phyloP scores from a whole-genome alignment of 2,797 vertebrate genomes.

The Paratrypauchen microcephalus region DNA sequence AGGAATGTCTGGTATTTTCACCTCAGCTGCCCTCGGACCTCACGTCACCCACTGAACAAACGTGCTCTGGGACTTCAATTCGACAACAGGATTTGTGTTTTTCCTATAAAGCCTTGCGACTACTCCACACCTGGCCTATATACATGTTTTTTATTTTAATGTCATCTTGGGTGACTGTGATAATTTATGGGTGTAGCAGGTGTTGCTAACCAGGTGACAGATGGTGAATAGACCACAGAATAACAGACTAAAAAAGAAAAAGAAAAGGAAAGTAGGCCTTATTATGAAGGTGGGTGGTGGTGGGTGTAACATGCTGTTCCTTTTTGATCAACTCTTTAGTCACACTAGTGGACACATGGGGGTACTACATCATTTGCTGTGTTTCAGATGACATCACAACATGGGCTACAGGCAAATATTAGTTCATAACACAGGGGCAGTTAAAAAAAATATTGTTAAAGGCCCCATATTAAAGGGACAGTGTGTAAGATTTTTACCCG shows the following conservation, averaged over 20 bases:
- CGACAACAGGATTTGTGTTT: neutral
- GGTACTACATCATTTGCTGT: too few relatives aligned
- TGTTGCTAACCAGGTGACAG: neutral
- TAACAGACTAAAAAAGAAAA: neutral
- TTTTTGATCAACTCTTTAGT: too few relatives aligned
- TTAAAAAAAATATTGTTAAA: too few relatives aligned
- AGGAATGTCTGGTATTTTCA: conserved; percentile 8
- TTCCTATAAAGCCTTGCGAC: neutral
- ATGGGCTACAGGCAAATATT: too few relatives aligned
- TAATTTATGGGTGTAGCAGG: too few relatives aligned
- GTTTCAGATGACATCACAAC: too few relatives aligned
- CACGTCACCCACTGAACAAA: conserved; percentile 5
- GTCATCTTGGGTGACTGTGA: neutral
- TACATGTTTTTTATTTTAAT: neutral
- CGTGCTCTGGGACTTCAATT: neutral
- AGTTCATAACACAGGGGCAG: too few relatives aligned
- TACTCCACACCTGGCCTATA: neutral
- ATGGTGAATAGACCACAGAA: neutral
- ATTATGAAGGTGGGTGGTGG: neutral
- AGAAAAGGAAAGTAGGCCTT: neutral
- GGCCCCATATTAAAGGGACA: too few relatives aligned
- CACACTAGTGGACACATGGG: too few relatives aligned
- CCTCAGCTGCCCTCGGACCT: conserved; percentile 5
- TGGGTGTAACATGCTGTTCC: neutral
- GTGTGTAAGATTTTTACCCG: too few relatives aligned